Percentiles rank a stretch among this genome's conserved stretches.
phyloP scores from a whole-genome alignment of 2,113 vertebrate species.

The Isichthys henryi region DNA sequence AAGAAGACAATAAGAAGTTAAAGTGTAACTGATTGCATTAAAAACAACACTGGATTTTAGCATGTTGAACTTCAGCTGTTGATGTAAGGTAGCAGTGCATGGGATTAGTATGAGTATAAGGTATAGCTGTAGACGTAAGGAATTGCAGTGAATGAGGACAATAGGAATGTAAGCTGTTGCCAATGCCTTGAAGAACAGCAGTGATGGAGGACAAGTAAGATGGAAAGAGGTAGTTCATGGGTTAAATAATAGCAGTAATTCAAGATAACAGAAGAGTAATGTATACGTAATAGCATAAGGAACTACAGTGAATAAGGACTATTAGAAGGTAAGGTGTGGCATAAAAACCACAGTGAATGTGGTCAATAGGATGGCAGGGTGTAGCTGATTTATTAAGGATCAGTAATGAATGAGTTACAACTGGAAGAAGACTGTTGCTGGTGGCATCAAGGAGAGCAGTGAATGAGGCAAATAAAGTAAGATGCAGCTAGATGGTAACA shows the following conservation, averaged over 20 bases:
- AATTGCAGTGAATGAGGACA: neutral
- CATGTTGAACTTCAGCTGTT: neutral
- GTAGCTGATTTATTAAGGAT: neutral
- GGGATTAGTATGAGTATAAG: neutral
- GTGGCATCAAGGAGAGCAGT: neutral
- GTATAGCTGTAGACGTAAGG: neutral
- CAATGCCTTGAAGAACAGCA: neutral
- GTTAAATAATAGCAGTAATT: neutral
- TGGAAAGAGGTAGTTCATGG: neutral
- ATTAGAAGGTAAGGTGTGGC: neutral
- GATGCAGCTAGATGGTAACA: neutral
- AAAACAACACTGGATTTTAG: neutral
- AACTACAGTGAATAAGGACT: neutral
- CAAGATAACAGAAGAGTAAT: neutral
- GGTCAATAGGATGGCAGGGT: neutral
- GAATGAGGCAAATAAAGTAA: neutral
- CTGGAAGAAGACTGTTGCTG: neutral
- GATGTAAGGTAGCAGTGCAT: neutral
- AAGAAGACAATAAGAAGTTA: neutral
- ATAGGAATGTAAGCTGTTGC: neutral
- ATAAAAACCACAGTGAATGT: neutral
- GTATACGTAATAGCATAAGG: neutral
- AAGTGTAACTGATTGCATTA: neutral
- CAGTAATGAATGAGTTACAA: neutral
- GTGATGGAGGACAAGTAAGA: neutral